phyloP scores from a whole-genome alignment of 1,140 invertebrate species.

The Colletes gigas region DNA sequence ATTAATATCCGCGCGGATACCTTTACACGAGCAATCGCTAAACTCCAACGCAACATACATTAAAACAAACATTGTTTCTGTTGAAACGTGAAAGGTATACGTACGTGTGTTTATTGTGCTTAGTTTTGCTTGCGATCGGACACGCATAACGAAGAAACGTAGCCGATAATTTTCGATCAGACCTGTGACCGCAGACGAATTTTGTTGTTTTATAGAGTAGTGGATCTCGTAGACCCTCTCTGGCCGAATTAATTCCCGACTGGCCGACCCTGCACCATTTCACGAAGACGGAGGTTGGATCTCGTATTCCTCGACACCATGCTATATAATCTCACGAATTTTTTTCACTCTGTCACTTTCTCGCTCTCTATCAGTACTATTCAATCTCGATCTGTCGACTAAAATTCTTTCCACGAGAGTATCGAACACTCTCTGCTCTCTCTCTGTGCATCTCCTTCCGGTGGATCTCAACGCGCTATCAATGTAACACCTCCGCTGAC shows the following conservation, averaged over 20 bases:
- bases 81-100: not conserved
- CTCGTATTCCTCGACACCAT: slow-evolving; percentile 59
- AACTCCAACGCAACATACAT: not conserved
- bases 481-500: not conserved
- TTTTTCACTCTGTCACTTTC: slow-evolving; percentile 37
- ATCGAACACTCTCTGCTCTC: slow-evolving; percentile 26
- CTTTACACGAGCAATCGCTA: not conserved
- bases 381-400: slow-evolving; percentile 10
- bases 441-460: slow-evolving; percentile 15
- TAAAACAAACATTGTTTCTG: not conserved
- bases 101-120: slow-evolving; percentile 17
- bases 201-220: slow-evolving; percentile 82
- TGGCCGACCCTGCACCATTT: slow-evolving; percentile 96
- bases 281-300: slow-evolving; percentile 88
- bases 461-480: not conserved
- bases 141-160: slow-evolving; percentile 17
- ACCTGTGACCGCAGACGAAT: slow-evolving; percentile 55
- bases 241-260: slow-evolving; percentile 97
- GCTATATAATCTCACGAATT: slow-evolving; percentile 28
- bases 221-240: slow-evolving; percentile 90
- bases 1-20: not conserved
- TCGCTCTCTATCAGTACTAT: slow-evolving; percentile 27
- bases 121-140: slow-evolving; percentile 33
- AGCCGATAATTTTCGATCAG: slow-evolving; percentile 21
- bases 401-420: not conserved